Conservation (phyloP, 2,113 vertebrate species). For the cat (Felis catus) region DNA sequence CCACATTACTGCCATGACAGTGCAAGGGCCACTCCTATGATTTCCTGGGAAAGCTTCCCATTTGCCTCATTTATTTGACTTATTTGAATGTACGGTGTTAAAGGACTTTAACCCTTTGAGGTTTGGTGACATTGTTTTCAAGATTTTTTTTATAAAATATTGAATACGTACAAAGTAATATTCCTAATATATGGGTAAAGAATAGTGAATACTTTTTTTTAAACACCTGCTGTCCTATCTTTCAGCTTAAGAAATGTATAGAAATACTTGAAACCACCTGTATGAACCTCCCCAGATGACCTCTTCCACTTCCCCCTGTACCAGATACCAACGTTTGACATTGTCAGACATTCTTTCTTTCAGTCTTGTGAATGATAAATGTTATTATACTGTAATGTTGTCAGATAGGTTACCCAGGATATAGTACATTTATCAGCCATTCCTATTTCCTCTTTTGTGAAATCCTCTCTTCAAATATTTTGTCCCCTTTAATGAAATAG, state of each 20-base stretch:
- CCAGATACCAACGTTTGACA: background rate
- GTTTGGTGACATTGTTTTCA: background rate
- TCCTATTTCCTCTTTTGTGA: background rate
- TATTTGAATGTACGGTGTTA: background rate
- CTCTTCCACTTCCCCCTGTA: background rate
- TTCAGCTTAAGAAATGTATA: background rate
- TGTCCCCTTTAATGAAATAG: background rate
- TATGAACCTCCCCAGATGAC: too few species aligned
- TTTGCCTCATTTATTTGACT: background rate
- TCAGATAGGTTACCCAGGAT: background rate
- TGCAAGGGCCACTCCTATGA: background rate
- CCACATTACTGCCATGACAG: background rate
- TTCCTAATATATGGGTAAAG: background rate
- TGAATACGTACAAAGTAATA: background rate
- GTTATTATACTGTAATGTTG: background rate
- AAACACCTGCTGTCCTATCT: background rate
- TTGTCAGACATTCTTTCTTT: background rate
- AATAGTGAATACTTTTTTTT: background rate
- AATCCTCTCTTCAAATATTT: background rate
- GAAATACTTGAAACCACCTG: background rate
- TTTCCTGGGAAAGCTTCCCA: background rate
- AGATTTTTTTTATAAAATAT: conserved; percentile 16
- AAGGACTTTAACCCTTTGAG: background rate
- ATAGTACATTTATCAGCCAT: background rate
- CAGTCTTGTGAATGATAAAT: background rate